Conservation (phyloP, 2,113 vertebrate species). For the Henicopernis longicauda region DNA sequence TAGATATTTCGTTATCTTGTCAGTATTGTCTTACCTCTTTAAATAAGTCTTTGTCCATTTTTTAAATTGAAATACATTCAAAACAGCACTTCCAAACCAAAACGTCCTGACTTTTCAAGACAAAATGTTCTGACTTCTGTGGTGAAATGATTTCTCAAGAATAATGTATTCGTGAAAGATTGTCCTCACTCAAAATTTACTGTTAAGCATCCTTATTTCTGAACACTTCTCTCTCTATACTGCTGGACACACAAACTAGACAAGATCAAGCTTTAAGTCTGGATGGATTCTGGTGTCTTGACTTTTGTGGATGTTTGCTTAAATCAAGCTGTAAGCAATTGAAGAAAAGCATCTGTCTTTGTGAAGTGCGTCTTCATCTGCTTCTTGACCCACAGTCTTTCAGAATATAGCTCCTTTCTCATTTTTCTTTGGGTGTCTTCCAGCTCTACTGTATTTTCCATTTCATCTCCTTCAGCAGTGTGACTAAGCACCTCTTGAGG, state of each 20-base stretch:
- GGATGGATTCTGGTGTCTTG: background rate
- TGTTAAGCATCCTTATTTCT: background rate
- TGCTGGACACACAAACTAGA: background rate
- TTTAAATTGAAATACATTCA: background rate
- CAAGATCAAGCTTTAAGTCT: background rate
- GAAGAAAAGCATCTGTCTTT: background rate
- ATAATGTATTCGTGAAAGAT: background rate
- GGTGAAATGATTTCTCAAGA: background rate
- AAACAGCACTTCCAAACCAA: background rate
- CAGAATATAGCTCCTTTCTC: background rate
- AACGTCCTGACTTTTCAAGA: background rate
- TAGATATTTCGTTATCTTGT: background rate
- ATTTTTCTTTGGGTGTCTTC: background rate
- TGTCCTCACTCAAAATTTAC: background rate
- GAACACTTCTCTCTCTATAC: background rate
- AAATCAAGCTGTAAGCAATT: background rate
- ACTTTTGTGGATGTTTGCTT: background rate
- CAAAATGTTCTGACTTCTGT: background rate
- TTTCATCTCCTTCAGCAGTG: background rate
- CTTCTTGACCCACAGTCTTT: background rate
- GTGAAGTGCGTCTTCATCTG: background rate
- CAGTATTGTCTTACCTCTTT: background rate
- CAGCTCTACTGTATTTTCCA: background rate
- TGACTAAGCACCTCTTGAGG: conserved; percentile 1
- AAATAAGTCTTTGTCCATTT: background rate